Evolutionary conservation across 1,140 invertebrate species (phyloP).

Genomic region (Penaeus japonicus): DNA sequence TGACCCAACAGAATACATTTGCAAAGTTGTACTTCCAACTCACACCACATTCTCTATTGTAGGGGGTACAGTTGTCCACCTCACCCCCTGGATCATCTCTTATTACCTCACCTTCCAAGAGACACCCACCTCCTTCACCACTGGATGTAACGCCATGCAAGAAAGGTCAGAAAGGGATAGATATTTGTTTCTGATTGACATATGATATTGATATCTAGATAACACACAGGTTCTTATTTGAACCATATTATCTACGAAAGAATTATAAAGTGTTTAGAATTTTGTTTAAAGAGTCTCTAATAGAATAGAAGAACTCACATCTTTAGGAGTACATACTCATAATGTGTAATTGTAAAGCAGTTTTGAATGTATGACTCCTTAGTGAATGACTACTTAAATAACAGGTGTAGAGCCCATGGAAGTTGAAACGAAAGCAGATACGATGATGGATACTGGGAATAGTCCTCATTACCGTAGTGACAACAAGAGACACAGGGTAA

Average conservation of each 20-base stretch:
- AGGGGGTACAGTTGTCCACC: slow-evolving; percentile 34
- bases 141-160: slow-evolving; percentile 38
- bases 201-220: neutral
- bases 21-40: neutral
- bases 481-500: slow-evolving; percentile 47
- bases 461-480: slow-evolving; percentile 37
- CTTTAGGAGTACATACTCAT: no score
- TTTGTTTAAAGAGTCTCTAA: no score
- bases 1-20: neutral
- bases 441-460: neutral
- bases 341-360: no score
- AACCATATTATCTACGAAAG: neutral
- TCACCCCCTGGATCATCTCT: slow-evolving; percentile 13
- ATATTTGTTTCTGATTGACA: neutral
- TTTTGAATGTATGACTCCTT: neutral
- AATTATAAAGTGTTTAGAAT: no score
- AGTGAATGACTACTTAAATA: neutral
- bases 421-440: slow-evolving; percentile 27
- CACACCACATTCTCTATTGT: neutral
- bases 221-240: neutral
- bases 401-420: slow-evolving; percentile 47
- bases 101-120: slow-evolving; percentile 40
- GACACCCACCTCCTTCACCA: slow-evolving; percentile 42
- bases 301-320: no score
- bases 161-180: slow-evolving; percentile 14